A percentile compares a stretch with the other conserved stretches of the same genome.
Evolutionary conservation across 2,113 vertebrate species (phyloP).

Genomic region (Centropristis striata): DNA sequence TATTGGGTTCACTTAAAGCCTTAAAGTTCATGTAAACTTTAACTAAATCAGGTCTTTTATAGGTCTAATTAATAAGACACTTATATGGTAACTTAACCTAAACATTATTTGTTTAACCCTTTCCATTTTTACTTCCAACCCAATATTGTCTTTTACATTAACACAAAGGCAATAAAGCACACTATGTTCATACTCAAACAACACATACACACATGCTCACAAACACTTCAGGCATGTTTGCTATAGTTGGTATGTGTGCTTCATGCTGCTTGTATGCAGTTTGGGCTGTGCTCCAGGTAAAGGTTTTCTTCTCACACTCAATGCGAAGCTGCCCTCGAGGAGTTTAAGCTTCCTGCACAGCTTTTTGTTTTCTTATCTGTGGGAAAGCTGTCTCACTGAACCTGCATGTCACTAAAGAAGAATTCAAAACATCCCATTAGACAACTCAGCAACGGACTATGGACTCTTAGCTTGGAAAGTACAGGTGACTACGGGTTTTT

Average conservation of each 20-base stretch:
- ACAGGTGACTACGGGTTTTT: neutral
- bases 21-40: neutral
- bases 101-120: neutral
- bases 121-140: neutral
- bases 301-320: conserved; percentile 36
- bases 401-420: conserved; percentile 27
- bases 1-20: neutral
- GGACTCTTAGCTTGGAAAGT: neutral
- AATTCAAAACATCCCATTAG: conserved; percentile 65
- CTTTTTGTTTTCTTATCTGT: conserved; percentile 5
- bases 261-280: conserved; percentile 8
- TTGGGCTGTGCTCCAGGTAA: conserved; percentile 47
- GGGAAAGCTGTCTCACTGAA: conserved; percentile 41
- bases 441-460: neutral
- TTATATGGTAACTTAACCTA: neutral
- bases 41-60: neutral
- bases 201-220: neutral
- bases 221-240: conserved; percentile 11
- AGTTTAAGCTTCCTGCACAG: neutral
- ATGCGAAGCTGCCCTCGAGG: conserved; percentile 27
- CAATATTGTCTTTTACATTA: no score
- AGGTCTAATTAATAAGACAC: accelerated
- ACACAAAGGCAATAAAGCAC: neutral
- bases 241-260: conserved; percentile 4
- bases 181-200: neutral